Evolutionary conservation across 2,797 vertebrate species (phyloP), one percentile per base, ranked within the genome.

Genomic region (Bradypus variegatus): DNA sequence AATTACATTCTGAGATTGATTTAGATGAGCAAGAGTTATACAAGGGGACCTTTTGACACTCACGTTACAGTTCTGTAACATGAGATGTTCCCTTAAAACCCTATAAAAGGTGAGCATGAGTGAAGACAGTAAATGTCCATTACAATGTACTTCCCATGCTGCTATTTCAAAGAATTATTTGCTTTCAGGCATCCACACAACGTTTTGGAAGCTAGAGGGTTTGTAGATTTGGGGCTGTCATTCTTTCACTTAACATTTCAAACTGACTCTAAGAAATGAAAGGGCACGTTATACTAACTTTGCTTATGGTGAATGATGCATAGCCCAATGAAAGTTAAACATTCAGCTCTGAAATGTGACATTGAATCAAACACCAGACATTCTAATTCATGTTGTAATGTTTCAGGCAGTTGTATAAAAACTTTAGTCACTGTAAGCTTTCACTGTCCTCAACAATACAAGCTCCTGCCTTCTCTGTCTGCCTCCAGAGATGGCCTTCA

Each of bases 341-440:
- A 50, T 83, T 95, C 90, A 31, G 38, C 77, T 55, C 16, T 76
- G 81, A 81, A 76, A 69, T 48, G 58, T 70, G 64, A 77, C 79
- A 94, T 14, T 92, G 88, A 93, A 96, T 95, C 82, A 94, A 96
- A 64, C 8, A 87, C 14, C 29, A 67, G 65, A 13, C 45, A 92
- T 93, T 94, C 95, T 95, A 95, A 92, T 79, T 95, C 62, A 50
- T 90, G 89, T 89, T 94, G 93, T 41, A 41, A 41, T 85, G 65
- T 93, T 95, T 95, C 86, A 94, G 83, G 36, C 90, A 38, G 31
- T 67, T 93, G 72, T 76, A 60, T 41, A 93, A 96, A 97, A 84
- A 58, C 88, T 92, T 89, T 55, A 93, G 53, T 94, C 3, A 7
- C 2, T 95, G 70, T 41, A 41, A 41, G 41, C 41, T 41, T 41